Base-by-base conservation (phyloP, 2,797 vertebrate genomes). In the Diglossa cyanea region DNA sequence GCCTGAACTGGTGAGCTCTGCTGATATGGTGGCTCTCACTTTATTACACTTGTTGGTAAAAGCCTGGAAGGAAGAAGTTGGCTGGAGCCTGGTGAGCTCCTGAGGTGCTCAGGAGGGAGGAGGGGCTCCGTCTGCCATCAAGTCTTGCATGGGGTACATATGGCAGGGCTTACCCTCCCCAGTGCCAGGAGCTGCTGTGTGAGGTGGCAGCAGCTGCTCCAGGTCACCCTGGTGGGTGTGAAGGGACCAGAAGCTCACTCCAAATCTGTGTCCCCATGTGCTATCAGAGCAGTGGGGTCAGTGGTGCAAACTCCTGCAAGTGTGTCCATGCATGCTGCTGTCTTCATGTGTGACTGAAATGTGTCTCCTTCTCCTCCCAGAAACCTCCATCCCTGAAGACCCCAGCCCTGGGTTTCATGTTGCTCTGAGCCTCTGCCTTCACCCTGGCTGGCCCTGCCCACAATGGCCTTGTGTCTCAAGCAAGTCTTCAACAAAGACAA, bases 401-500 rank as follows among this genome's bases (percentile, higher is more conserved):
- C n/a, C 54, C 45, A 50, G 37, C 28, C 44, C 55, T 51, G 63
- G n/a, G 11, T 45, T 92, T 88, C 67, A 37, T 55, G 0, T 17
- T 37, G 76, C 4, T 10, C 67, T 6, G 6, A 77, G 71, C 70
- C 40, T 44, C 82, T 86, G 72, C 35, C 63, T 42, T 76, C 65
- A 60, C 26, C 54, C 85, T 93, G 93, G 91, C 92, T 2, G 1
- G 35, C 73, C 60, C 35, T 63, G 54, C 84, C 65, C 26, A 4
- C 25, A 19, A 99, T 99, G 99, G 99, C 99, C 3, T 91, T 99
- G 97, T 99, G 99, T 97, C 98, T 99, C 57, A 99, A 99, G 94
- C 99, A 99, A 97, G 99, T 99, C 88, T 99, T 99, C 95, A 99
- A 99, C 97, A 99, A 99, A 97, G 99, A 99, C 98, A 99, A 99